These are phyloP conservation scores for Staurois parvus DNA, from an alignment of 2,797 vertebrate species.

Conservation along the genomic window DNA sequence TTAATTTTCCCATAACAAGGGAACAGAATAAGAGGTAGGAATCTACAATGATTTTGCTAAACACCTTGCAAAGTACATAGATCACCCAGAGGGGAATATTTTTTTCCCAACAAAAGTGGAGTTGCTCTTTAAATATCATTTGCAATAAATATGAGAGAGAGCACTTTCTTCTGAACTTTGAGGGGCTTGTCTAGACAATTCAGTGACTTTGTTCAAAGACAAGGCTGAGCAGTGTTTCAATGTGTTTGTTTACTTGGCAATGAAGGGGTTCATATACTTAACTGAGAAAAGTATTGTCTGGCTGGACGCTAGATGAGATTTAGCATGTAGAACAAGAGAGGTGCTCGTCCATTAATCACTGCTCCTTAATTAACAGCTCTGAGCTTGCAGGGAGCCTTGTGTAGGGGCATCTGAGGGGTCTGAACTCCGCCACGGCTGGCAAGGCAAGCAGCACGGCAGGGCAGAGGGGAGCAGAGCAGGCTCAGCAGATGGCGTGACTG, in stretches of 20 bases:
- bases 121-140: too few relatives aligned
- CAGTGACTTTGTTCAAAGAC: too few relatives aligned
- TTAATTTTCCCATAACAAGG: too few relatives aligned
- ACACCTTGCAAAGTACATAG: too few relatives aligned
- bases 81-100: too few relatives aligned
- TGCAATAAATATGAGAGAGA: too few relatives aligned
- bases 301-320: constrained; percentile 33
- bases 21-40: too few relatives aligned
- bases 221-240: too few relatives aligned
- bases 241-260: neutral
- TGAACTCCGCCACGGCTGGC: constrained; percentile 72
- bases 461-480: constrained; percentile 45
- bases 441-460: constrained; percentile 49
- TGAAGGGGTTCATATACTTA: constrained; percentile 3
- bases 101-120: too few relatives aligned
- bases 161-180: too few relatives aligned
- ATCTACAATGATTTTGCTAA: too few relatives aligned
- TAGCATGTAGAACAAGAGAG: constrained; percentile 42
- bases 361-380: constrained; percentile 96
- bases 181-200: too few relatives aligned
- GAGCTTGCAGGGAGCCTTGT: constrained; percentile 83
- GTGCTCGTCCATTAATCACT: constrained; percentile 77
- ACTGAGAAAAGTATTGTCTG: constrained; percentile 15
- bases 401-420: constrained; percentile 71
- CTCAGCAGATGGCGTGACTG: constrained; percentile 52